Conservation (phyloP, 1,140 invertebrate species). For the Drosophila navojoa region DNA sequence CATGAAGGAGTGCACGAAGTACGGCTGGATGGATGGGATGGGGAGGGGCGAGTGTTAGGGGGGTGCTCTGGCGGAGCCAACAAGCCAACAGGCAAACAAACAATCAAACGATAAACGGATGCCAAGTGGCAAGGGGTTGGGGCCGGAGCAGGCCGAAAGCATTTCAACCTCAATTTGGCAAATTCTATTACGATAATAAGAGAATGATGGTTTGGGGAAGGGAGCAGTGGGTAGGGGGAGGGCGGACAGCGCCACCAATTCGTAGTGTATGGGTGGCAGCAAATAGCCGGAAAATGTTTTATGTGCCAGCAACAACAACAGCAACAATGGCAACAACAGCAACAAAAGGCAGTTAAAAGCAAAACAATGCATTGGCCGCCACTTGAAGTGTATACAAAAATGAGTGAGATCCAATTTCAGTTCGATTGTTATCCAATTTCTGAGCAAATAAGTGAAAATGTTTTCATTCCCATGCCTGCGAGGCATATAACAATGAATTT, state of each 20-base stretch:
- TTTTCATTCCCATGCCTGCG: constrained; percentile 77
- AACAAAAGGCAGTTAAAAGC: constrained; percentile 69
- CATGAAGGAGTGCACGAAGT: constrained; percentile 37
- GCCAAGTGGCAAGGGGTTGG: constrained; percentile 53
- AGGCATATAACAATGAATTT: constrained; percentile 51
- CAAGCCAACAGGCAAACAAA: constrained; percentile 76
- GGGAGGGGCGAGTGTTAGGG: no score
- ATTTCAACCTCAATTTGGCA: constrained; percentile 84
- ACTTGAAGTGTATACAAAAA: constrained; percentile 71
- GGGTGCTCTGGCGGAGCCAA: constrained; percentile 36
- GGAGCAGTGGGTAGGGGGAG: background rate
- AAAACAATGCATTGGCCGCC: constrained; percentile 60
- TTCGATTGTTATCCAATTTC: constrained; percentile 84
- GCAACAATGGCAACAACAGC: constrained; percentile 16
- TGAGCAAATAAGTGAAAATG: constrained; percentile 82
- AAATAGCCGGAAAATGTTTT: constrained; percentile 81
- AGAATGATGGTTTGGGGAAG: constrained; percentile 18
- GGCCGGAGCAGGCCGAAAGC: constrained; percentile 41
- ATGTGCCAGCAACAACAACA: constrained; percentile 52
- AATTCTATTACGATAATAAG: constrained; percentile 83
- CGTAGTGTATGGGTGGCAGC: constrained; percentile 26
- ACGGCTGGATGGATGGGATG: no score
- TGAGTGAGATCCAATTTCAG: constrained; percentile 83
- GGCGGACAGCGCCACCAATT: constrained; percentile 32
- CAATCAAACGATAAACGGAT: constrained; percentile 81